Percentiles rank a stretch among this genome's conserved stretches.
Conservation (phyloP, 2,797 vertebrate species). For the Sebastes taczanowskii region DNA sequence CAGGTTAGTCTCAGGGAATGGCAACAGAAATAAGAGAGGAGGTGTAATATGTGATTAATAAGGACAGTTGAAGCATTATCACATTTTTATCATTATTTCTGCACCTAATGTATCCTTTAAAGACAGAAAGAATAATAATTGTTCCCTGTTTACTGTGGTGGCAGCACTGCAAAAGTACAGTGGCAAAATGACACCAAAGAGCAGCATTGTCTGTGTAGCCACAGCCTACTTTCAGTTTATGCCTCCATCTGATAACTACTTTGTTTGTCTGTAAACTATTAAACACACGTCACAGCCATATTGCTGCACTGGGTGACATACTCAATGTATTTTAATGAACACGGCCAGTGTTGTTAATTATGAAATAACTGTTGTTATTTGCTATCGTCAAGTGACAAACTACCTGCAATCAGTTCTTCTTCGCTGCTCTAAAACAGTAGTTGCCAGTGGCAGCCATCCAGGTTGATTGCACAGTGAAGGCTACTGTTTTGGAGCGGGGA, state of each 20-base stretch:
- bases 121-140: too few relatives aligned
- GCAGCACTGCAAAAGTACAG: not conserved
- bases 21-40: not conserved
- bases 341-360: not conserved
- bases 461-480: too few relatives aligned
- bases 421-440: too few relatives aligned
- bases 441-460: too few relatives aligned
- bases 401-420: too few relatives aligned
- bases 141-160: not conserved
- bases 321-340: too few relatives aligned
- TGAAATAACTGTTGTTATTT: not conserved
- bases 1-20: constrained; percentile 41
- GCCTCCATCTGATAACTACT: not conserved
- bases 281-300: not conserved
- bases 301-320: not conserved
- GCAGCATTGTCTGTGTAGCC: not conserved
- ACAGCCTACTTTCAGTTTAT: not conserved
- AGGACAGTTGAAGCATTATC: too few relatives aligned
- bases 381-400: too few relatives aligned
- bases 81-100: too few relatives aligned
- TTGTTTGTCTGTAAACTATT: not conserved
- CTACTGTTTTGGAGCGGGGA: too few relatives aligned
- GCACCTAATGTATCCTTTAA: too few relatives aligned
- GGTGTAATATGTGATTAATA: too few relatives aligned
- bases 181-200: not conserved